These are phyloP conservation scores for Hypothenemus hampei DNA, from an alignment of 1,140 invertebrate species.

Conservation along the genomic window DNA sequence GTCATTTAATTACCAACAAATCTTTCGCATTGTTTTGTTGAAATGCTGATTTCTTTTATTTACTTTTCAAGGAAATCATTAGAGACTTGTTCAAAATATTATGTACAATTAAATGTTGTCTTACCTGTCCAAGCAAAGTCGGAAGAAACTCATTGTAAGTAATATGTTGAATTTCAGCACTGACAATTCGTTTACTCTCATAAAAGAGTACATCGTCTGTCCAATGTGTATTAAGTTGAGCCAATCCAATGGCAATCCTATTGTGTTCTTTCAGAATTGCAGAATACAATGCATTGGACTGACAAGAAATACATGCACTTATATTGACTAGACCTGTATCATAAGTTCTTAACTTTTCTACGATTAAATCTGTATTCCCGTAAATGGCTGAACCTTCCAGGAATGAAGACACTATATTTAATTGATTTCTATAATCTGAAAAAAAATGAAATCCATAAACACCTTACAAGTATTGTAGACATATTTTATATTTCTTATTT, in stretches of 20 bases:
- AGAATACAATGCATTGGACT: conserved; percentile 53
- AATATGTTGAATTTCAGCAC: conserved; percentile 77
- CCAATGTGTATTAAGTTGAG: conserved; percentile 77
- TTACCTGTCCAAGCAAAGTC: conserved; percentile 64
- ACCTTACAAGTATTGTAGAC: too few species aligned
- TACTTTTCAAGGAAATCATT: neutral
- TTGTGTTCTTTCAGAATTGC: conserved; percentile 77
- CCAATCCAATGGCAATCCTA: conserved; percentile 67
- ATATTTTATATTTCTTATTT: too few species aligned
- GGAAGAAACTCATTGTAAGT: conserved; percentile 82
- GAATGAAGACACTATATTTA: conserved; percentile 83
- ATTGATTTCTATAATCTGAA: conserved; percentile 68
- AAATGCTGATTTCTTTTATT: neutral
- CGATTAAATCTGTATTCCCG: conserved; percentile 65
- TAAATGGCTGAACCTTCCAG: conserved; percentile 84
- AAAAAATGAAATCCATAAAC: too few species aligned
- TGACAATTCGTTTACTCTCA: conserved; percentile 73
- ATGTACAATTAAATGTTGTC: too few species aligned
- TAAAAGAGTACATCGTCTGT: conserved; percentile 74
- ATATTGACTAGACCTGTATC: conserved; percentile 65
- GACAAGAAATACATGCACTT: conserved; percentile 55
- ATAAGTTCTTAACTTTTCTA: conserved; percentile 67
- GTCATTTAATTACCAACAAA: too few species aligned
- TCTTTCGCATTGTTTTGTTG: neutral
- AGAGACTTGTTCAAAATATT: neutral